Percentiles rank a stretch among this genome's conserved stretches.
phyloP scores from a whole-genome alignment of 2,888 invertebrate species.

The Spilosoma lubricipeda region DNA sequence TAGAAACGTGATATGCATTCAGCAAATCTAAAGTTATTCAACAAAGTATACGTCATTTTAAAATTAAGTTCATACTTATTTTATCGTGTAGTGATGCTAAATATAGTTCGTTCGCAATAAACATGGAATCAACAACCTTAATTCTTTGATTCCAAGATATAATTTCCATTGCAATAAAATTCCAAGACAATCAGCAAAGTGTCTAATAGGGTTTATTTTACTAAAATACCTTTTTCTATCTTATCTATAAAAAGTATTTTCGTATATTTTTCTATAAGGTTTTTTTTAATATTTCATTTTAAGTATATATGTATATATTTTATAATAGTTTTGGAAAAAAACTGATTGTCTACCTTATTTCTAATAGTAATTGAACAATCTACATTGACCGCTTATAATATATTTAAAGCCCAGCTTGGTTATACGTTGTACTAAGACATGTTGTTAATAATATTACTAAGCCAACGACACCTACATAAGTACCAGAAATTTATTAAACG shows the following conservation, averaged over 20 bases:
- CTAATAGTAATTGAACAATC: constrained; percentile 60
- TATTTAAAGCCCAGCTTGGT: constrained; percentile 60
- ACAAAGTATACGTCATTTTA: not conserved
- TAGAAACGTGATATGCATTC: constrained; percentile 45
- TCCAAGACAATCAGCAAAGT: constrained; percentile 5
- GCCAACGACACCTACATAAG: constrained; percentile 24
- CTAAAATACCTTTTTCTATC: not conserved
- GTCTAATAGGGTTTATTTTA: constrained; percentile 4
- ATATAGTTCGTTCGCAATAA: not conserved
- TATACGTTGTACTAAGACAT: constrained; percentile 30
- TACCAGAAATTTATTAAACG: constrained; percentile 5
- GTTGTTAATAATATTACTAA: constrained; percentile 10
- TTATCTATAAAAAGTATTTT: constrained; percentile 18
- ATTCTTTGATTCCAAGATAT: not conserved
- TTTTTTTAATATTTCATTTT: constrained; percentile 29
- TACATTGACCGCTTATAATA: constrained; percentile 49
- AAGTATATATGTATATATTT: constrained; percentile 16
- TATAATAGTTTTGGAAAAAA: constrained; percentile 17
- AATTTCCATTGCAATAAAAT: constrained; percentile 6
- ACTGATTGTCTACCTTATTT: constrained; percentile 25
- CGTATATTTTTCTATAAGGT: constrained; percentile 12
- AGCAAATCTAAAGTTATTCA: constrained; percentile 28
- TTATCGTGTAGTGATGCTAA: not conserved
- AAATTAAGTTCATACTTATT: not conserved
- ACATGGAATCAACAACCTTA: not conserved